Conservation (phyloP, 2,888 invertebrate species). For the Lycia hirtaria region DNA sequence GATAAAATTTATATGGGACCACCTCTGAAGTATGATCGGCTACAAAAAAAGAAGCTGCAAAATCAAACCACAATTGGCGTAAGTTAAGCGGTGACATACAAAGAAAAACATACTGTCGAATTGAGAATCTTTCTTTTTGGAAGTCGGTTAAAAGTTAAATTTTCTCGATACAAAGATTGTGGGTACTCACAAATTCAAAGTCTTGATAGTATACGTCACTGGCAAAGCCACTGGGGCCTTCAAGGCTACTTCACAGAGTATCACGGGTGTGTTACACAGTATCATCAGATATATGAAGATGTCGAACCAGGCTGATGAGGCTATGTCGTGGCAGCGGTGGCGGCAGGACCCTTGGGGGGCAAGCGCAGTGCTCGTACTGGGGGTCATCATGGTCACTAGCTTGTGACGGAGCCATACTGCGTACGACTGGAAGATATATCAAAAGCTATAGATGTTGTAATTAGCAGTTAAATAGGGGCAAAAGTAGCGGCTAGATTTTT, state of each 20-base stretch:
- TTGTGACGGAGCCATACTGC: conserved; percentile 73
- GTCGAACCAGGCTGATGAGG: conserved; percentile 76
- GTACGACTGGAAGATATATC: not conserved
- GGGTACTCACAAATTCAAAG: conserved; percentile 70
- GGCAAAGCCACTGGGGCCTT: conserved; percentile 48
- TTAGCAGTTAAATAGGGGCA: conserved; percentile 71
- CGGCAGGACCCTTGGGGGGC: conserved; percentile 68
- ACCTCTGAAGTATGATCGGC: too few relatives aligned
- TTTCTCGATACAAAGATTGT: too few relatives aligned
- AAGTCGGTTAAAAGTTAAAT: too few relatives aligned
- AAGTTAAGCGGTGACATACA: not conserved
- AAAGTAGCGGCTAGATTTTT: conserved; percentile 61
- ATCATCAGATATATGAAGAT: conserved; percentile 72
- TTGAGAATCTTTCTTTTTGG: too few relatives aligned
- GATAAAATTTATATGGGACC: too few relatives aligned
- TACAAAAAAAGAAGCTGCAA: too few relatives aligned
- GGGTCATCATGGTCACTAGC: conserved; percentile 69
- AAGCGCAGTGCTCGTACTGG: conserved; percentile 60
- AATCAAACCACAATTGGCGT: too few relatives aligned
- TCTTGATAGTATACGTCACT: conserved; percentile 59
- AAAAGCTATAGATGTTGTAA: not conserved
- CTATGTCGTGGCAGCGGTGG: conserved; percentile 64
- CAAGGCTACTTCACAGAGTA: conserved; percentile 69
- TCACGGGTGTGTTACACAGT: conserved; percentile 74
- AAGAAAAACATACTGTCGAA: too few relatives aligned